Base-by-base conservation (phyloP, 2,797 vertebrate species). In the Crypturellus tataupa region DNA sequence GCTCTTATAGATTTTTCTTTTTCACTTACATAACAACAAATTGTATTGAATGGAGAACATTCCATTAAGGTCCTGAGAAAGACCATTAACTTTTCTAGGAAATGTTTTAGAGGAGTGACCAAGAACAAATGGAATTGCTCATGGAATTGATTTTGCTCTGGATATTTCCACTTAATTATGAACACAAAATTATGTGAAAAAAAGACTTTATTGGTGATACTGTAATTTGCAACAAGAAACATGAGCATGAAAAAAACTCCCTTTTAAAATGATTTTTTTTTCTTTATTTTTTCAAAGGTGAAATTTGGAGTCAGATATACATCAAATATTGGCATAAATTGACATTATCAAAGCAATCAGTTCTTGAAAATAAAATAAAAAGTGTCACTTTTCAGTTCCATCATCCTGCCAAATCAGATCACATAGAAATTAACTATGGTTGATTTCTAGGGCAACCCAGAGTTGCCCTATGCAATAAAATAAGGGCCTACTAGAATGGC, bases 211-310 rank as follows among this genome's bases (percentile, higher is more conserved):
- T 55, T 56, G 37, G 51, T 78, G 16, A 16, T 33, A n/a, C 2
- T 81, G 6, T 15, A 47, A 78, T 40, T 92, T 68, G 8, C 0
- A 8, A 25, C 29, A 31, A 24, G 13, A 31, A 56, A 89, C 47
- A 2, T 29, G 35, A 19, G 3, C 0, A 1, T 16, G 31, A 37
- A 1, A 10, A n/a, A 2, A 59, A 4, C 12, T 64, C 42, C 58
- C 6, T 39, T 75, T 40, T 6, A 33, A 80, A 63, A 44, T 29
- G 0, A 42, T 2, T 21, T 51, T 51, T 21, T 51, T 77, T 21
- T 46, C 3, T 67, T 84, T 53, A 12, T 39, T 80, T 21, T 42
- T 84, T 12, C 2, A 73, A 70, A 56, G 20, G 2, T 67, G 39
- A 40, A 24, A 40, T 37, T 77, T 77, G 62, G 10, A 47, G 69